phyloP scores from a whole-genome alignment of 1,140 invertebrate species.

The Drosophila eugracilis region DNA sequence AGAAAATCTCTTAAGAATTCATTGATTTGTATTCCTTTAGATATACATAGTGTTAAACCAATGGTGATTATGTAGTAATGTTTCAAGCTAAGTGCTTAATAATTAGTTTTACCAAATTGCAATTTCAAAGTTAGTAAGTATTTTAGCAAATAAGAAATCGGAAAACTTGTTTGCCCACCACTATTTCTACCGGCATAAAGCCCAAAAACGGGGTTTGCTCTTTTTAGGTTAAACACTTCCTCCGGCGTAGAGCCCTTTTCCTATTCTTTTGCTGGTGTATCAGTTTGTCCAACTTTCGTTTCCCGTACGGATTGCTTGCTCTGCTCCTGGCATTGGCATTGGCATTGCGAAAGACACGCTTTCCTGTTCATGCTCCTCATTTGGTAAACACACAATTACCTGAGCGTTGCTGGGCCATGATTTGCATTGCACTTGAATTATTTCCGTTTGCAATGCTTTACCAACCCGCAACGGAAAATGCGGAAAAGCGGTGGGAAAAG shows the following conservation, averaged over 20 bases:
- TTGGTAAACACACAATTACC: conserved; percentile 75
- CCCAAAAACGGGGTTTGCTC: conserved; percentile 63
- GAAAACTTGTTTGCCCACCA: conserved; percentile 13
- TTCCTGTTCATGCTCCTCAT: conserved; percentile 46
- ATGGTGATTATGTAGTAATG: too few relatives aligned
- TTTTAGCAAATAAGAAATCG: conserved; percentile 14
- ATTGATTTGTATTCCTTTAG: too few relatives aligned
- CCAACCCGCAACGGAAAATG: conserved; percentile 9
- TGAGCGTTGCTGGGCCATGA: conserved; percentile 66
- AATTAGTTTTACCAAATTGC: neutral
- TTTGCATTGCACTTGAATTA: conserved; percentile 82
- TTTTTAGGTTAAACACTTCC: conserved; percentile 52
- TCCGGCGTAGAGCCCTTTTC: conserved; percentile 1
- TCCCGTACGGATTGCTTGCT: conserved; percentile 2
- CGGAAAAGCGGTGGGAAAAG: conserved; percentile 17
- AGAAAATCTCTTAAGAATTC: too few relatives aligned
- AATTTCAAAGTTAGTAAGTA: conserved; percentile 28
- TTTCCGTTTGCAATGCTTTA: conserved; percentile 63
- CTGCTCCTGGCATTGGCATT: conserved; percentile 43
- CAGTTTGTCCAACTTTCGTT: neutral
- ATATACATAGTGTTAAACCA: too few relatives aligned
- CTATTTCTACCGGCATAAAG: conserved; percentile 17
- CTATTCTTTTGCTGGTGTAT: neutral
- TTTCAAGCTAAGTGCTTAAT: too few relatives aligned
- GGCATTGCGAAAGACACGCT: conserved; percentile 30